phyloP scores from a whole-genome alignment of 2,888 invertebrate genomes.

The Nemotelus nigrinus region DNA sequence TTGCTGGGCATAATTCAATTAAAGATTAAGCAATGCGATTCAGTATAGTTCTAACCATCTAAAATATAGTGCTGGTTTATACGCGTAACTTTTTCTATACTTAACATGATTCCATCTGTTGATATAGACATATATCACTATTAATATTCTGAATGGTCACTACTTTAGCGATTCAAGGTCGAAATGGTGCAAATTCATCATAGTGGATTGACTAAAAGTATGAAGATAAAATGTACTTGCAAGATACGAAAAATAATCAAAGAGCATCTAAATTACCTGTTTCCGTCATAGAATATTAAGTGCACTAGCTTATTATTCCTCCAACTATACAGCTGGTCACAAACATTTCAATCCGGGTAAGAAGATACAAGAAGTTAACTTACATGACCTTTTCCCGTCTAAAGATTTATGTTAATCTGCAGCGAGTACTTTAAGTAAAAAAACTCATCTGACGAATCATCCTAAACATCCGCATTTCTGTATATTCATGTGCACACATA shows the following conservation, averaged over 20 bases:
- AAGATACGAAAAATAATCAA: not conserved
- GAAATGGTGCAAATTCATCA: too few relatives aligned
- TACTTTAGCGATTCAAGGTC: too few relatives aligned
- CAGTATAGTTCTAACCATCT: too few relatives aligned
- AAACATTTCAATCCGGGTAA: not conserved
- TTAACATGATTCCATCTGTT: too few relatives aligned
- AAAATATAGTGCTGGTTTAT: too few relatives aligned
- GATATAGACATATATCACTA: too few relatives aligned
- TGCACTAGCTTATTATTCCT: not conserved
- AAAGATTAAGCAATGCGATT: too few relatives aligned
- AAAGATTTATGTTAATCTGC: slow-evolving; percentile 26
- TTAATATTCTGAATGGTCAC: too few relatives aligned
- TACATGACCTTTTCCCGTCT: slow-evolving; percentile 8
- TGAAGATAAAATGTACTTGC: not conserved
- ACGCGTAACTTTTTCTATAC: too few relatives aligned
- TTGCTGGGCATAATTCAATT: too few relatives aligned
- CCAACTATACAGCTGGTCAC: not conserved
- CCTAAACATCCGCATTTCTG: slow-evolving; percentile 31
- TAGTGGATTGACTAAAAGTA: too few relatives aligned
- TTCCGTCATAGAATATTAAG: slow-evolving; percentile 16
- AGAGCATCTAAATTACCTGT: not conserved
- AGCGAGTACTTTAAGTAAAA: slow-evolving; percentile 14
- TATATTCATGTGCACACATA: not conserved
- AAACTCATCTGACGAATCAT: slow-evolving; percentile 19
- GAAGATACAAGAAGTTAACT: not conserved